phyloP scores from a whole-genome alignment of 2,888 invertebrate genomes.

The Rotaria magnacalcarata region DNA sequence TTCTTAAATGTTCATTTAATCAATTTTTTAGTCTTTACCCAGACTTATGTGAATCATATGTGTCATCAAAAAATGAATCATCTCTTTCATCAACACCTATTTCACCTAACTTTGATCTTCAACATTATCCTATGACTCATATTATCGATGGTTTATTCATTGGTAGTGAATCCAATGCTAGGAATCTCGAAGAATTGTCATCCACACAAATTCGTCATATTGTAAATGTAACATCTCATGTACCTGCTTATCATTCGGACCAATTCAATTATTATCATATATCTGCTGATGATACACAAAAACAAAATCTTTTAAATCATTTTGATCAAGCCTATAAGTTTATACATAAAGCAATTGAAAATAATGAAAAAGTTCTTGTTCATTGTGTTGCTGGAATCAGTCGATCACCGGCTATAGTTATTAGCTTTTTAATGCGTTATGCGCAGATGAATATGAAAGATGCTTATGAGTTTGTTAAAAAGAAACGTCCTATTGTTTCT shows the following conservation, averaged over 20 bases:
- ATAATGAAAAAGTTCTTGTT: conserved; percentile 21
- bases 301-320: background rate
- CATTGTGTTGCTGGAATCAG: conserved; percentile 22
- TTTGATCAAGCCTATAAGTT: background rate
- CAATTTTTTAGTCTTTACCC: background rate
- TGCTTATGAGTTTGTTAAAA: conserved; percentile 5
- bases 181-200: background rate
- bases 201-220: background rate
- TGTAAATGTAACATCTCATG: conserved; percentile 24
- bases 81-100: background rate
- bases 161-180: conserved; percentile 3
- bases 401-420: conserved; percentile 6
- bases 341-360: background rate
- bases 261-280: background rate
- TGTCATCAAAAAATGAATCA: background rate
- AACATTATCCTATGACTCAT: background rate
- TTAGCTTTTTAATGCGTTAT: conserved; percentile 16
- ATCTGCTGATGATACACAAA: background rate
- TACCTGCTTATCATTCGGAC: background rate
- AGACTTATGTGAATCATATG: background rate
- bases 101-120: background rate
- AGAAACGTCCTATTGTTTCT: background rate
- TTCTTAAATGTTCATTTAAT: background rate
- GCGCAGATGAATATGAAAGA: background rate
- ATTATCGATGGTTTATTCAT: background rate